Conservation (phyloP, 2,113 vertebrate genomes). For the Anser cygnoides region DNA sequence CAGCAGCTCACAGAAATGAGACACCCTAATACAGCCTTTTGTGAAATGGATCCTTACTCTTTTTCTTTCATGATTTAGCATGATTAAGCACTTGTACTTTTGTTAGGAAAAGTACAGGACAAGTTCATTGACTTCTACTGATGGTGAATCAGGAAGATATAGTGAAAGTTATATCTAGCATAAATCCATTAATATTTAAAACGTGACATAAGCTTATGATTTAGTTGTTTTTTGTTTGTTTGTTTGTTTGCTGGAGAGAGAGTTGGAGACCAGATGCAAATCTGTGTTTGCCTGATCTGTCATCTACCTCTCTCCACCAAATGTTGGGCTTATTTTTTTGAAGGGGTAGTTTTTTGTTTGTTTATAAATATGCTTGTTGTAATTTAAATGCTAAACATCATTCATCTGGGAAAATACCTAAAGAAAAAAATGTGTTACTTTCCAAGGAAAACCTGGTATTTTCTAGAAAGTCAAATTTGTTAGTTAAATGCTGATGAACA, state of each 20-base stretch:
- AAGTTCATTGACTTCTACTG: not conserved
- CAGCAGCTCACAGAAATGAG: not conserved
- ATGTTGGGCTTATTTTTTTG: not conserved
- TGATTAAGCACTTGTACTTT: not conserved
- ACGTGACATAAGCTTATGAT: not conserved
- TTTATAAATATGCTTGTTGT: not conserved
- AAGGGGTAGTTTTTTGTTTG: accelerated
- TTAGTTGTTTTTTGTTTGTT: too few relatives aligned
- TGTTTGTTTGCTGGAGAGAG: too few relatives aligned
- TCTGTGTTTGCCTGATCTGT: not conserved
- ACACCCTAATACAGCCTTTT: not conserved
- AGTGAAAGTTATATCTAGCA: not conserved
- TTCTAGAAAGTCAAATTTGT: not conserved
- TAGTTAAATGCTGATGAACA: not conserved
- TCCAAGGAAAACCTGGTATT: not conserved
- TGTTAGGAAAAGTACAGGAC: not conserved
- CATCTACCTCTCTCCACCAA: not conserved
- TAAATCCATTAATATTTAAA: not conserved
- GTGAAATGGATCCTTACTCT: not conserved
- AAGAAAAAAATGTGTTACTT: not conserved
- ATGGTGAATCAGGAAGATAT: not conserved
- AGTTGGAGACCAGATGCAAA: not conserved
- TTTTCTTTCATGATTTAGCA: not conserved
- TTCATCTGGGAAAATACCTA: not conserved
- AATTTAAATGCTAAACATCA: not conserved